Evolutionary conservation across 2,888 invertebrate genomes (phyloP), one percentile per base, ranked within the genome.

Genomic region (Pyrochroa serraticornis): DNA sequence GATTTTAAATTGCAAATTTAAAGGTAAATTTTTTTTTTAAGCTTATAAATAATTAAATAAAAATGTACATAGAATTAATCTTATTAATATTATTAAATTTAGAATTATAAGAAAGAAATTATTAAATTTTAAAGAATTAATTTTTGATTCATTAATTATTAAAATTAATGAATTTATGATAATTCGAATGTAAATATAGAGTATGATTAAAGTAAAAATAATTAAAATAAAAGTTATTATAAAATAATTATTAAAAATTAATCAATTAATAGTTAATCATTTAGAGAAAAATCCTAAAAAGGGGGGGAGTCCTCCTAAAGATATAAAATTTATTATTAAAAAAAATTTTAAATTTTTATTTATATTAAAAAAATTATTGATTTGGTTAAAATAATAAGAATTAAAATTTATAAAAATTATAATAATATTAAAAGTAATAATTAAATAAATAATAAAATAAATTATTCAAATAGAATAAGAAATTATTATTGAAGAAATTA

Each of bases 1-100:
- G 83, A 84, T 79, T 75, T 83, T 82, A 85, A 83, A 85, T 82
- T 85, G 85, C 84, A 85, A 85, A 81, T 85, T 83, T 85, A 77
- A 79, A 79, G 79, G 75, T 75, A 75, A 79, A 79, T 80, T 73
- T 34, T 51, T n/a, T 47, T 45, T 53, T 51, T 51, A 58, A 12
- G 7, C 55, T 56, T 84, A 79, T 57, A 42, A 57, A 53, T 44
- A 55, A 41, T 59, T 64, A 37, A 63, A 41, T 13, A 59, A 31
- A 7, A 63, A 22, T 38, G 62, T 65, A 12, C 36, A 58, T 10
- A 64, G 14, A 39, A 75, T 65, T 71, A 78, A 60, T 1, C 75
- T 72, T 61, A 69, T 69, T 35, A 70, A 59, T 3, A 71, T 70
- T 50, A 77, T 56, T 62, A 74, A 70, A 22, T 73, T 69, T 38